Percentiles rank a stretch among this genome's conserved stretches.
phyloP scores from a whole-genome alignment of 64 coral and sea anemone genomes.

The Pocillopora damicornis region DNA sequence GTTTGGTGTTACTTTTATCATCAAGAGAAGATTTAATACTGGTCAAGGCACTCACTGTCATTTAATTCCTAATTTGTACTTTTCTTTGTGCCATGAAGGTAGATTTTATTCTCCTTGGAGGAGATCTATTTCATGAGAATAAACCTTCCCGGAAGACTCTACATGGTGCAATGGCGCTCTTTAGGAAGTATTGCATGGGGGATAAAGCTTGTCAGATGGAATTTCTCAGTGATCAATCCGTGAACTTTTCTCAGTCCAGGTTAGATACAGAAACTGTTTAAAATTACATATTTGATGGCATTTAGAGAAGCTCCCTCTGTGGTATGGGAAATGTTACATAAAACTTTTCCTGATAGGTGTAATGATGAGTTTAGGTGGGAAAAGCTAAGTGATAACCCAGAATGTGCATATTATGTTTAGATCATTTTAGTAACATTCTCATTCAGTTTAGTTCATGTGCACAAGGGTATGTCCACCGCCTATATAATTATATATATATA shows the following conservation, averaged over 20 bases:
- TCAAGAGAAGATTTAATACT: no score
- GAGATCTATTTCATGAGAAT: slow-evolving; percentile 97
- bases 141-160: slow-evolving; percentile 92
- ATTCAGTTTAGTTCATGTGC: no score
- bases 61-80: not conserved
- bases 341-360: no score
- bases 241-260: slow-evolving; percentile 92
- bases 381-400: no score
- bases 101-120: slow-evolving; percentile 96
- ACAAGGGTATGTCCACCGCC: no score
- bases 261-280: slow-evolving; percentile 11
- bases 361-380: no score
- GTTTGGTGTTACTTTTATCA: no score
- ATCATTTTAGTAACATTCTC: no score
- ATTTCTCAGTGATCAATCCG: slow-evolving; percentile 98
- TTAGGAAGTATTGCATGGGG: slow-evolving; percentile 98
- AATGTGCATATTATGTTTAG: no score
- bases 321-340: no score
- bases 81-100: slow-evolving; percentile 57
- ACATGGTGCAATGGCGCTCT: slow-evolving; percentile 74
- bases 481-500: no score
- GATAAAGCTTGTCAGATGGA: slow-evolving; percentile 77
- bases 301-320: not conserved
- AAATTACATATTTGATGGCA: not conserved
- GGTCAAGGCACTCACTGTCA: no score